Base-by-base conservation (phyloP, 2,797 vertebrate genomes). In the Trachurus trachurus region DNA sequence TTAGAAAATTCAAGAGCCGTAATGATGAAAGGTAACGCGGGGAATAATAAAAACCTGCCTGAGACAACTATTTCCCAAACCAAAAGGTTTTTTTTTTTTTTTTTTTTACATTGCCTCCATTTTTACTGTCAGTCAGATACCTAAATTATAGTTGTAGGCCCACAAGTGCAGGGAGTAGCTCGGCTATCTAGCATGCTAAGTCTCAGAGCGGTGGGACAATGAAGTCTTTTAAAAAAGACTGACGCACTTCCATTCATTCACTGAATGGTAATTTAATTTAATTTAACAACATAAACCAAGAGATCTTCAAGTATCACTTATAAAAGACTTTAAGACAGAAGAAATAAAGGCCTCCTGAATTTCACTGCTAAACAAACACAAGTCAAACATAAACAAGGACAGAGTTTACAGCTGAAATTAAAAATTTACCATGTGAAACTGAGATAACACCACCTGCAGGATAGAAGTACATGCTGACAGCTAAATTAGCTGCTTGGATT, bases 71-170 rank as follows among this genome's bases (percentile, higher is more conserved):
- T 77, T 79, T 78, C 31, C 75, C 88, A 71, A 83, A 37, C 47
- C 76, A 86, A 39, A 69, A 37, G 34, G 6, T 37, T 37, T 37
- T 34, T 34, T 34, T 34, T 34, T 34, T 34, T 34, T 34, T 34
- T 34, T 34, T 34, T 34, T 87, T 89, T 79, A 85, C 78, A 81
- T 82, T 47, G 81, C 83, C 83, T 89, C 88, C 89, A 90, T 92
- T 93, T 93, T 83, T 90, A 88, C 87, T 90, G 65, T 5, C 77
- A 88, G 91, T 85, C 76, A 21, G 71, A 81, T 84, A 84, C 87
- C 57, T 80, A 95, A 95, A 95, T 95, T 94, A 94, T 91, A 95
- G 91, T 82, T 74, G 77, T 10, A 74, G 59, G 87, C 81, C 93
- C 93, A 88, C 91, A 93, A 93, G 76, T 88, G 84, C 76, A 93